Base-by-base conservation (phyloP, 2,888 invertebrate species). In the Ormyrus thymus region DNA sequence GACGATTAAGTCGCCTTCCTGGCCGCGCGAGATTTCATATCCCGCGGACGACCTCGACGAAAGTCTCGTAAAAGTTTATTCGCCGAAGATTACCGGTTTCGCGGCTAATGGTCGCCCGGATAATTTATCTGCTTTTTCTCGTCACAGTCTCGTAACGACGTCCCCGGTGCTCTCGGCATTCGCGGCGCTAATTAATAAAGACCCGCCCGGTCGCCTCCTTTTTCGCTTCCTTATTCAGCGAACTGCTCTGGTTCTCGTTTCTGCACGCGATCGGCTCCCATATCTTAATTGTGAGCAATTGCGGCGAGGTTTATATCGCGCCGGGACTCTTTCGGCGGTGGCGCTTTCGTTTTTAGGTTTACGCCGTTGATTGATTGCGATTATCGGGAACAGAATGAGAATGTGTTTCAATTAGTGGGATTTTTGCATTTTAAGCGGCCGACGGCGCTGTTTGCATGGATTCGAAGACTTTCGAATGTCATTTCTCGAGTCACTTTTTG, bases 1-100 rank as follows among this genome's bases (percentile, higher is more conserved):
- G 76, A 79, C 79, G 82, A 82, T 83, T 82, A 80, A 81, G 80
- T 84, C 80, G 81, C 82, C 80, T 80, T 72, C 56, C 75, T 59
- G 29, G 29, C 29, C 29, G 70, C 53, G 50, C 7, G 29, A 53
- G 82, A 80, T 76, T 82, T 76, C 76, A 76, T 29, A 29, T 76
- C 76, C 76, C 76, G 13, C 9, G 56, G 75, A 77, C 51, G 66
- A 75, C 50, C 82, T 82, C 81, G 79, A 78, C 81, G 78, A 79
- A 79, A 79, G 77, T 81, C 75, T 75, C 73, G 79, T 79, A 81
- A 76, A 73, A 82, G 80, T 82, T 82, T 81, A 79, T 79, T 81
- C 75, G 78, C 79, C 65, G 46, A 76, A 66, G 76, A 79, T 79
- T 76, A 79, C 79, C 68, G 79, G 79, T 79, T 79, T 58, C 66